phyloP scores from a whole-genome alignment of 2,888 invertebrate genomes.

The Mylabris sibirica region DNA sequence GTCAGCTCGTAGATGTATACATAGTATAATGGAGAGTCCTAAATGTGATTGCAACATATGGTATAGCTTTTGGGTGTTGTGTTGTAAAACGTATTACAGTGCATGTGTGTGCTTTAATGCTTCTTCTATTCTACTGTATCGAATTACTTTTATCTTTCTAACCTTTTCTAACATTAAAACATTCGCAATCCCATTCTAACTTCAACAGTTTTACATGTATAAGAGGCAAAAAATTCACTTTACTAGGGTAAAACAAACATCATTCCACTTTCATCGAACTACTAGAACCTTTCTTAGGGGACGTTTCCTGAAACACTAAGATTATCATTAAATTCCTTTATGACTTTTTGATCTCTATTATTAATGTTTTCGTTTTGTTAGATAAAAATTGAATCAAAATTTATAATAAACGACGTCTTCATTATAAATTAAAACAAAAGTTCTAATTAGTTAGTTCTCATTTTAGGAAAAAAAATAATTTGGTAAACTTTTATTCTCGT shows the following conservation, averaged over 20 bases:
- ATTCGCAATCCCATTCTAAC: slow-evolving; percentile 25
- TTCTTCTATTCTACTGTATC: slow-evolving; percentile 26
- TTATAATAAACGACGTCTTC: not conserved
- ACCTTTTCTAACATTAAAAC: slow-evolving; percentile 17
- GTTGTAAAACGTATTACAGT: slow-evolving; percentile 29
- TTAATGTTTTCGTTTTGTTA: not conserved
- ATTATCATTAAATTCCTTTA: too few species aligned
- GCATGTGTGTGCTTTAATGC: slow-evolving; percentile 24
- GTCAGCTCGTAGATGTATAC: slow-evolving; percentile 19
- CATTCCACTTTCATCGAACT: not conserved
- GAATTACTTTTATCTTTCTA: slow-evolving; percentile 27
- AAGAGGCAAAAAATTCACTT: not conserved
- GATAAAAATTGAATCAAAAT: not conserved
- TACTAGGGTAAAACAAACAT: too few species aligned
- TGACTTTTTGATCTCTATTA: too few species aligned
- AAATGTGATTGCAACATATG: slow-evolving; percentile 35
- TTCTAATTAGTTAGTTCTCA: slow-evolving; percentile 14
- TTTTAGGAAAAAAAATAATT: not conserved
- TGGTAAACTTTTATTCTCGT: not conserved
- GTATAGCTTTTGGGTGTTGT: slow-evolving; percentile 17
- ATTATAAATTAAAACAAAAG: not conserved
- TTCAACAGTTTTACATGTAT: slow-evolving; percentile 21
- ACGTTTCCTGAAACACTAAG: too few species aligned
- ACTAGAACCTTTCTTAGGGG: not conserved
- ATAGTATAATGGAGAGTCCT: slow-evolving; percentile 16